A percentile compares a stretch with the other conserved stretches of the same genome.
phyloP scores from a whole-genome alignment of 2,888 invertebrate genomes.

The Gandaritis pyraliata region DNA sequence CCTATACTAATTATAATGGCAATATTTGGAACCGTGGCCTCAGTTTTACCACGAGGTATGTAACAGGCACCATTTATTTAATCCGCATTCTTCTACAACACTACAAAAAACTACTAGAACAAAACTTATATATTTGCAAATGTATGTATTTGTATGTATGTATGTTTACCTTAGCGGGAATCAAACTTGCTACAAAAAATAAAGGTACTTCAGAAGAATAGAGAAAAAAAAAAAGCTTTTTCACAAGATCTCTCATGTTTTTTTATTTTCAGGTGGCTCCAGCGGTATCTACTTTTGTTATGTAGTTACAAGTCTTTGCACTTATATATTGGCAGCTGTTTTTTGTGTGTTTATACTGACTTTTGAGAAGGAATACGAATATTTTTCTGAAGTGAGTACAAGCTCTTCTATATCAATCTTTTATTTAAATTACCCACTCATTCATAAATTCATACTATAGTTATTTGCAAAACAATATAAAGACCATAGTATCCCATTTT shows the following conservation, averaged over 20 bases:
- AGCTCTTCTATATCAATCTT: no score
- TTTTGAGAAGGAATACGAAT: slow-evolving; percentile 76
- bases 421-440: neutral
- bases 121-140: no score
- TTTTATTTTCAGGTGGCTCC: slow-evolving; percentile 62
- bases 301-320: slow-evolving; percentile 69
- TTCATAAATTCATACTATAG: no score
- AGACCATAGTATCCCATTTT: no score
- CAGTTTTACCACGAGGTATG: slow-evolving; percentile 74
- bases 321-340: slow-evolving; percentile 70
- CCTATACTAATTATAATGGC: slow-evolving; percentile 73
- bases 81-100: no score
- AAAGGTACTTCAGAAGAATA: no score
- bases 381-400: slow-evolving; percentile 72
- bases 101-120: no score
- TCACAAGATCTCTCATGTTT: neutral
- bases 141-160: no score
- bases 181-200: no score
- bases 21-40: slow-evolving; percentile 71
- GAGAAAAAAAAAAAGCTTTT: neutral
- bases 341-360: slow-evolving; percentile 76
- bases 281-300: slow-evolving; percentile 68
- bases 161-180: no score
- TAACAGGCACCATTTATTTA: neutral
- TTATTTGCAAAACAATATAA: no score